phyloP scores from a whole-genome alignment of 2,113 vertebrate genomes.

The Jaculus jaculus region DNA sequence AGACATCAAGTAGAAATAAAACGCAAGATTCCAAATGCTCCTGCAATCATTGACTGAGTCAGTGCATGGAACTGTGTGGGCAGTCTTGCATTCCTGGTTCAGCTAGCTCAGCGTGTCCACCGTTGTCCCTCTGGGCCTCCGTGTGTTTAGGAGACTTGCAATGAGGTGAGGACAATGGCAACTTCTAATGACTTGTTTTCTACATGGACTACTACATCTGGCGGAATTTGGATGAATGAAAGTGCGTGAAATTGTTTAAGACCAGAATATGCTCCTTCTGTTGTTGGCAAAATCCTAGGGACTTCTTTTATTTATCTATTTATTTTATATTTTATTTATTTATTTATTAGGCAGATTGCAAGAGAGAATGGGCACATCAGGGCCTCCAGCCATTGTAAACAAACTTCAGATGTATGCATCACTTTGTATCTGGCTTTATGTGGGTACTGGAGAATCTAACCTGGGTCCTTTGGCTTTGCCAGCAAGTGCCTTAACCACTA shows the following conservation, averaged over 20 bases:
- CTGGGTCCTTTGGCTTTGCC: too few species aligned
- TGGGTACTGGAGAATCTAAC: too few species aligned
- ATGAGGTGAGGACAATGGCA: constrained; percentile 1
- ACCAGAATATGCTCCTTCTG: neutral
- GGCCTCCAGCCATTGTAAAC: too few species aligned
- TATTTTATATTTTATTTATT: too few species aligned
- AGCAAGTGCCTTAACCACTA: too few species aligned
- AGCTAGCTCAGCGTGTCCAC: neutral
- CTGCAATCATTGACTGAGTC: neutral
- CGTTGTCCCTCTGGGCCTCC: neutral
- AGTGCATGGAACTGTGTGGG: neutral
- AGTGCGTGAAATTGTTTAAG: neutral
- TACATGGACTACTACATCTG: neutral
- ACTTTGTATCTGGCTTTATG: too few species aligned
- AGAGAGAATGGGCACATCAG: too few species aligned
- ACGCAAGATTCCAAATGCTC: neutral
- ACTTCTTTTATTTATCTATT: neutral
- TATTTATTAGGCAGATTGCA: too few species aligned
- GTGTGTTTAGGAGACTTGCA: constrained; percentile 14
- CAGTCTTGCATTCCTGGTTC: neutral
- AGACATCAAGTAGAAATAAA: neutral
- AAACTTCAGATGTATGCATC: too few species aligned
- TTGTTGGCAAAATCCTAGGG: neutral
- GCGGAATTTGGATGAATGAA: constrained; percentile 18
- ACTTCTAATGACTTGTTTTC: constrained; percentile 30